Conservation (phyloP, 1,140 invertebrate species). For the Atta texana region DNA sequence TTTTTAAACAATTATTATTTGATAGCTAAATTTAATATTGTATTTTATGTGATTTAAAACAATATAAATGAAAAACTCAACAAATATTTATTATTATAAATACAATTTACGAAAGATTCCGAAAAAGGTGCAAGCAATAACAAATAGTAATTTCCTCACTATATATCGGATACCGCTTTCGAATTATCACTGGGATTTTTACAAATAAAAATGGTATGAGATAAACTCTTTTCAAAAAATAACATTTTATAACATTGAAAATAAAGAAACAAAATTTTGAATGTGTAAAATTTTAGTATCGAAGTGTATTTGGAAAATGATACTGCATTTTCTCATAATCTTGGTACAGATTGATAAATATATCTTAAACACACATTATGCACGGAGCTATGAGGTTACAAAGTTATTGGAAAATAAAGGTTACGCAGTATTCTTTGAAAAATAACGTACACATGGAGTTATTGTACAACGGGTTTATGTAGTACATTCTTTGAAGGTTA, state of each 20-base stretch:
- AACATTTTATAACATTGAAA: not conserved
- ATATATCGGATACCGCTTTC: conserved; percentile 1
- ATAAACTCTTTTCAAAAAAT: not conserved
- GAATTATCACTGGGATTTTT: conserved; percentile 1
- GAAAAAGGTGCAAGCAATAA: not conserved
- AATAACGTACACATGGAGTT: not conserved
- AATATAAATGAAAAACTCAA: not conserved
- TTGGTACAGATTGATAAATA: not conserved
- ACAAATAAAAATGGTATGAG: not conserved
- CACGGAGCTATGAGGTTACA: not conserved
- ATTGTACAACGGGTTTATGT: not conserved
- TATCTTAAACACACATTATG: not conserved
- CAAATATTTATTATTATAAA: not conserved
- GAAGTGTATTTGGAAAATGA: not conserved
- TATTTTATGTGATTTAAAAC: not conserved
- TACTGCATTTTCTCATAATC: not conserved
- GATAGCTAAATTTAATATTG: not conserved
- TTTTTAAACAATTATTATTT: not conserved
- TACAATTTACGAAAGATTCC: not conserved
- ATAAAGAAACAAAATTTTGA: not conserved
- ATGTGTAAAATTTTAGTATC: not conserved
- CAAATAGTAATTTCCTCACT: conserved; percentile 5
- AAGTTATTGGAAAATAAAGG: conserved; percentile 14
- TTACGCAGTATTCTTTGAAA: not conserved
- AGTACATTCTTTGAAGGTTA: not conserved